phyloP scores from a whole-genome alignment of 1,140 invertebrate species.

The Drosophila nannoptera region DNA sequence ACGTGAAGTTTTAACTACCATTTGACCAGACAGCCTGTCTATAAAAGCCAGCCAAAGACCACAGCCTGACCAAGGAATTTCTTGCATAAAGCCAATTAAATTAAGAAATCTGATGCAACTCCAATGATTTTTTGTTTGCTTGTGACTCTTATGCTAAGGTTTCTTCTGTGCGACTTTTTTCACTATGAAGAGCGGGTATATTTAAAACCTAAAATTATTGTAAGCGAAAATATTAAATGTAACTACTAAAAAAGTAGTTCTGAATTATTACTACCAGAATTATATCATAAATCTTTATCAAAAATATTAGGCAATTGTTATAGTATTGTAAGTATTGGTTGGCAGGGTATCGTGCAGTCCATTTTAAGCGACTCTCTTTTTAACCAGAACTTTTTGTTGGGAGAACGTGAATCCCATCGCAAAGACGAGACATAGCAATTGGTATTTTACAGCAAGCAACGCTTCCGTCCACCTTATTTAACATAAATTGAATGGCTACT shows the following conservation, averaged over 20 bases:
- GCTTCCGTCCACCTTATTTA: slow-evolving; percentile 72
- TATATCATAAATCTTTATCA: too few relatives aligned
- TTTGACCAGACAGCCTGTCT: slow-evolving; percentile 71
- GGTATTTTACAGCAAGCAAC: slow-evolving; percentile 75
- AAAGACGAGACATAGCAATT: slow-evolving; percentile 45
- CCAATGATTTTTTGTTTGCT: slow-evolving; percentile 35
- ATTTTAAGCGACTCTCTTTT: not conserved
- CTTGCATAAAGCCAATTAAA: slow-evolving; percentile 78
- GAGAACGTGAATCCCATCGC: slow-evolving; percentile 67
- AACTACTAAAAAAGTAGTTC: too few relatives aligned
- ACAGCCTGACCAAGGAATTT: slow-evolving; percentile 46
- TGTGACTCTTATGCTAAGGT: not conserved
- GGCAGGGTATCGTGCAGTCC: not conserved
- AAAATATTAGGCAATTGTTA: too few relatives aligned
- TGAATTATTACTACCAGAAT: too few relatives aligned
- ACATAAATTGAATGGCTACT: slow-evolving; percentile 77
- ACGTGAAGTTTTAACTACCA: slow-evolving; percentile 15
- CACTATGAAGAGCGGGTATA: not conserved
- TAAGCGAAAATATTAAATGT: not conserved
- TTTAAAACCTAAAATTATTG: not conserved
- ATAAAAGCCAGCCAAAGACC: slow-evolving; percentile 47
- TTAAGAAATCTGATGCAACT: slow-evolving; percentile 76
- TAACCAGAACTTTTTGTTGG: not conserved
- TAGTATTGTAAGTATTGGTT: not conserved
- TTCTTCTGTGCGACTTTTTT: not conserved